Conservation (phyloP, 2,113 vertebrate genomes). For the Myotis lucifugus region DNA sequence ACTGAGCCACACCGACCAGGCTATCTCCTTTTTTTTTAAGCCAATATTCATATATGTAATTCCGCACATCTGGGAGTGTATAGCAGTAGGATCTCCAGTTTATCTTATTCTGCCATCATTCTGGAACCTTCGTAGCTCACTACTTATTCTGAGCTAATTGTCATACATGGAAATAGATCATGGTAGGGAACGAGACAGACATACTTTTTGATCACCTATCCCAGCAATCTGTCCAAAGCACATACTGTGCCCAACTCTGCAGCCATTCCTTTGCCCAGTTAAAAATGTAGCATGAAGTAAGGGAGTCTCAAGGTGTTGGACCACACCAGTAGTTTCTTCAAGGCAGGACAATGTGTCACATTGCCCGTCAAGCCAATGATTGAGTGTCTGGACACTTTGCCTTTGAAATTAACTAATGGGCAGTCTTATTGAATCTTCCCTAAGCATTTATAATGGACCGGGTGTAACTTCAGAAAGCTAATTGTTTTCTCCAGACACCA, state of each 20-base stretch:
- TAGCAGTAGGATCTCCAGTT: not conserved
- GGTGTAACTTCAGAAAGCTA: constrained; percentile 20
- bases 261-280: not conserved
- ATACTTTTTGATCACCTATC: not conserved
- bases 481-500: not conserved
- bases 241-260: not conserved
- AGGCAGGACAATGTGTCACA: not conserved
- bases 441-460: not conserved
- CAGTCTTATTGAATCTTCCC: not conserved
- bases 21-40: not conserved
- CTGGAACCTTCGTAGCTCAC: not conserved
- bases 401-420: not conserved
- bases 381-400: not conserved
- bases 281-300: not conserved
- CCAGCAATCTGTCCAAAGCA: not conserved
- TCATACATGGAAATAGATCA: not conserved
- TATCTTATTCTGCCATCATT: not conserved
- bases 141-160: not conserved
- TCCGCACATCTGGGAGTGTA: not conserved
- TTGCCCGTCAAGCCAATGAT: accelerated
- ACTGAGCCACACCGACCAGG: too few species aligned
- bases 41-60: not conserved
- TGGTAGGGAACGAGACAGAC: not conserved
- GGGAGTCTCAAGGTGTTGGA: not conserved
- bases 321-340: not conserved